Evolutionary conservation across 1,140 invertebrate species (phyloP).

Genomic region (Manduca sexta): DNA sequence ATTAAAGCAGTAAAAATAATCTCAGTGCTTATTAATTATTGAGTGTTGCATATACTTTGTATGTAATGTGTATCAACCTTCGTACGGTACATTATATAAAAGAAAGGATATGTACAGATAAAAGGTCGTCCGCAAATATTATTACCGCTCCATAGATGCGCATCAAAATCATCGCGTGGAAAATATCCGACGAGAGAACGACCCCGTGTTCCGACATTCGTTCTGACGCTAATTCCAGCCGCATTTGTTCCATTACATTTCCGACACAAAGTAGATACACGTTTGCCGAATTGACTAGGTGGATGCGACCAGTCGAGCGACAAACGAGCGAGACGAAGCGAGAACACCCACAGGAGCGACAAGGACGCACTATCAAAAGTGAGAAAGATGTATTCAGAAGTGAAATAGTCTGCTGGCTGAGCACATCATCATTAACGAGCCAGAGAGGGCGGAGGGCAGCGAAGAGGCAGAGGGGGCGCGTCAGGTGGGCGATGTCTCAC

Average conservation of each 20-base stretch:
- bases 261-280: constrained; percentile 72
- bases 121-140: not conserved
- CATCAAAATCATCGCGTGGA: constrained; percentile 69
- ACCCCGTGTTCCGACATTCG: constrained; percentile 67
- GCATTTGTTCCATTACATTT: constrained; percentile 74
- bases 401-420: constrained; percentile 75
- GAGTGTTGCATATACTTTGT: too few species aligned
- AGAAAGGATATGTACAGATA: too few species aligned
- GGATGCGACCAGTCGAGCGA: constrained; percentile 65
- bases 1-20: too few species aligned
- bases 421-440: constrained; percentile 75
- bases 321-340: constrained; percentile 33
- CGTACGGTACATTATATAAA: too few species aligned
- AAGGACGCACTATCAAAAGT: constrained; percentile 67
- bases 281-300: constrained; percentile 72
- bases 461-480: constrained; percentile 67
- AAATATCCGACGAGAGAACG: constrained; percentile 61
- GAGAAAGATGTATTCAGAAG: constrained; percentile 76
- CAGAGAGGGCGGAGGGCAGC: constrained; percentile 70
- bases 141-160: constrained; percentile 52
- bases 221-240: constrained; percentile 70
- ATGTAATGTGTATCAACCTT: too few species aligned
- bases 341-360: constrained; percentile 30
- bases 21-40: too few species aligned
- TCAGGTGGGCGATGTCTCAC: constrained; percentile 64